Evolutionary conservation across 2,888 invertebrate species (phyloP), one percentile per base, ranked within the genome.

Genomic region (Hymenopus coronatus): DNA sequence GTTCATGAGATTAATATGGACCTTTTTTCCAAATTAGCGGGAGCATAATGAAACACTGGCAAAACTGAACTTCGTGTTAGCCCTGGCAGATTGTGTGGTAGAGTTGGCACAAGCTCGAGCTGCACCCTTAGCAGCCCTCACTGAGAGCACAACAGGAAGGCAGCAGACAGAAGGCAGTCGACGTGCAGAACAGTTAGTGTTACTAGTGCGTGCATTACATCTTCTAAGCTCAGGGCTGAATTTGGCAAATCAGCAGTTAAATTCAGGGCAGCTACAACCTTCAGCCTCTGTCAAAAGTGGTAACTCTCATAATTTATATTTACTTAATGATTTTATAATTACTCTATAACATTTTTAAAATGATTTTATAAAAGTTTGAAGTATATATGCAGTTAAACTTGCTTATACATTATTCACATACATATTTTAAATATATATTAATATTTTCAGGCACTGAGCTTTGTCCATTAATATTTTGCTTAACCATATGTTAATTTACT

Each of bases 31-130:
- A 70, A 70, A 70, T 20, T 25, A 97, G 96, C 97, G 97, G 92
- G 98, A 98, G 94, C 99, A 99, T 94, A 98, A 98, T 94, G 98
- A 98, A 93, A 98, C 98, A 85, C 95, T 99, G 93, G 98, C 98
- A 28, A 99, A 99, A 94, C 95, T 99, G 91, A 98, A 99, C 94
- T 99, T 99, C 94, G 98, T 99, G 91, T 94, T 98, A 92, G 98
- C 99, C 90, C 94, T 99, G 91, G 98, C 98, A 91, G 99, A 98
- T 93, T 98, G 99, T 93, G 97, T 99, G 90, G 95, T 98, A 91
- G 98, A 99, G 94, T 95, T 98, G 89, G 98, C 98, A 25, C 95
- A 96, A 90, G 96, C 96, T n/a, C 95, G 97, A 91, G 96, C 97
- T 88, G 96, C 97, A 3, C 97, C 97, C 82, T 94, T 97, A 90